Base-by-base conservation (phyloP, 2,888 invertebrate genomes). In the Caenorhabditis zanzibari region DNA sequence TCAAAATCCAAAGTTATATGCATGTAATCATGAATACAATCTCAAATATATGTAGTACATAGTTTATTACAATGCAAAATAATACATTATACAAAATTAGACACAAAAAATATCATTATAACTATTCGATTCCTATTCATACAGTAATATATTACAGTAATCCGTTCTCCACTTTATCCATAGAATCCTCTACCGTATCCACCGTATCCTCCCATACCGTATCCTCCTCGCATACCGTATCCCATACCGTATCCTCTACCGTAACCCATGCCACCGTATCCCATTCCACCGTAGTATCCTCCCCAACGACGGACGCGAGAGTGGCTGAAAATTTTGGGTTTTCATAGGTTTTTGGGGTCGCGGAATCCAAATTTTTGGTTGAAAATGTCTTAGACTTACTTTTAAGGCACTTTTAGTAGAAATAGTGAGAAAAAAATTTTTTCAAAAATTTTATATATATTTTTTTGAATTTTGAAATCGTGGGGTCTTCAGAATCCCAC, bases 211-310 rank as follows among this genome's bases (percentile, higher is more conserved):
- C 32, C 32, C 28, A 56, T 56, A 32, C 58, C 58, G n/a, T 58
- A 58, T 58, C 59, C 38, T 59, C 59, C 59, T 10, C 44, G 44
- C 44, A 44, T 44, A 44, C 44, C 44, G 44, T 44, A 44, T 56
- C 56, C 56, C 56, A 56, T 56, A 32, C 59, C 59, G 38, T 38
- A 59, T 22, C 59, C 59, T n/a, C 59, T 12, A 22, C 61, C 61
- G 41, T 41, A 61, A 41, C 61, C 59, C 56, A 58, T 58, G 9
- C 59, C 61, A 41, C 61, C 61, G 24, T 61, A 61, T 61, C 61
- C 61, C 58, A 59, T 59, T 35, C 58, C 58, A 35, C 58, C 58
- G 35, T 35, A 32, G 19, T 35, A 35, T 22, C 61, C 61, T 61
- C 61, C 61, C 61, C 61, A 61, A 14, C 61, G 61, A 24, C 61